Percentiles rank a stretch among this genome's conserved stretches.
Conservation (phyloP, 92 coral and sea anemone genomes). For the Umimayanthus chanpuru region DNA sequence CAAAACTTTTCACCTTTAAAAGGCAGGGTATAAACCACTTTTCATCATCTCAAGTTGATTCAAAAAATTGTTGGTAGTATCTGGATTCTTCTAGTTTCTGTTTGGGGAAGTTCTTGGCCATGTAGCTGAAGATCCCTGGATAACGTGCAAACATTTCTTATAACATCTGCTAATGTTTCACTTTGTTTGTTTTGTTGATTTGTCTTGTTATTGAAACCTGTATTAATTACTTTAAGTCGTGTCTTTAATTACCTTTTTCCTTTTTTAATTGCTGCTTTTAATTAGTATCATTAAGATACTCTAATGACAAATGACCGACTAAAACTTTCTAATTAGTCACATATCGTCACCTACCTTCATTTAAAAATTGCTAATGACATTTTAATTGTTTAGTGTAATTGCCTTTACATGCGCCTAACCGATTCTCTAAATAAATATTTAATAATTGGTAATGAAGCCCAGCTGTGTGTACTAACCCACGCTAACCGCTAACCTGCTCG, state of each 20-base stretch:
- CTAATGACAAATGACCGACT: background rate
- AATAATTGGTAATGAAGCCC: background rate
- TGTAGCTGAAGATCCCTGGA: no score
- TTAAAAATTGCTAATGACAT: background rate
- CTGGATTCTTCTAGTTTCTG: background rate
- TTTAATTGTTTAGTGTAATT: constrained; percentile 12
- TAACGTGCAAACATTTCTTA: background rate
- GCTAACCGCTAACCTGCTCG: constrained; percentile 33
- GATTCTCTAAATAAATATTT: background rate
- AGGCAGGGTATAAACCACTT: background rate
- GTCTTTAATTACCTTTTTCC: background rate
- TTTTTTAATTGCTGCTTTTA: background rate
- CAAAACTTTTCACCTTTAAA: no score
- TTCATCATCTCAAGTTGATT: no score
- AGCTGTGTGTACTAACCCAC: constrained; percentile 3
- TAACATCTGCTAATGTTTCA: background rate
- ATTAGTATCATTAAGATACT: background rate
- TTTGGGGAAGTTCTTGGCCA: background rate
- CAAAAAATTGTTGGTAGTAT: background rate
- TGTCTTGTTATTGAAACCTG: background rate
- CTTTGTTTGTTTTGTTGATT: background rate
- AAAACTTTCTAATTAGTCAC: background rate
- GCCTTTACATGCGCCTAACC: background rate
- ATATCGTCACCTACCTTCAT: background rate
- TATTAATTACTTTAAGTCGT: background rate